These are phyloP conservation scores for Meiosimyza decipiens DNA, from an alignment of 2,888 invertebrate species.

Conservation along the genomic window DNA sequence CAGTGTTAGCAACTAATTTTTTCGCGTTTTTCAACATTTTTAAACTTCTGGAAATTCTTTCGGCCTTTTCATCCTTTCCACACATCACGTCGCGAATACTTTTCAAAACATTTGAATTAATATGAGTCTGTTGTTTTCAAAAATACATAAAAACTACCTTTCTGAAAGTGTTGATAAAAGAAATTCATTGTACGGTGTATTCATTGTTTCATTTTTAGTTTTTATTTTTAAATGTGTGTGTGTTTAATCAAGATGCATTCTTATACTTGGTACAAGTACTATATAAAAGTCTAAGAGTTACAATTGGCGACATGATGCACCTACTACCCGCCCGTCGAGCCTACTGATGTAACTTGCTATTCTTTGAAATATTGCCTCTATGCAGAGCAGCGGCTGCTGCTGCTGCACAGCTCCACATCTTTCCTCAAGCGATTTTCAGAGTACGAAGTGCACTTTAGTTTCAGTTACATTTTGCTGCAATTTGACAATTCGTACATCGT, in stretches of 20 bases:
- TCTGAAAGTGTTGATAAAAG: no score
- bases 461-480: constrained; percentile 41
- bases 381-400: constrained; percentile 1
- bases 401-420: constrained; percentile 14
- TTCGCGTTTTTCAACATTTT: no score
- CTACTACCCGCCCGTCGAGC: constrained; percentile 9
- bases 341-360: not conserved
- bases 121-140: no score
- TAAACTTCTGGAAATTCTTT: no score
- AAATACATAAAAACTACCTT: no score
- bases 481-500: constrained; percentile 41
- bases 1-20: no score
- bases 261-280: not conserved
- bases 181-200: no score
- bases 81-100: no score
- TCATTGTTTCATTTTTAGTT: no score
- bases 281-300: constrained; percentile 2
- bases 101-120: no score
- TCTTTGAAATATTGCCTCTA: constrained; percentile 1
- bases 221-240: not conserved
- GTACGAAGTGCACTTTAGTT: constrained; percentile 42
- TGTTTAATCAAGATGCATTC: constrained; percentile 3
- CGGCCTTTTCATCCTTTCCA: no score
- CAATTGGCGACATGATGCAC: constrained; percentile 24
- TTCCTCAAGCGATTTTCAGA: constrained; percentile 37